phyloP scores from a whole-genome alignment of 1,140 invertebrate genomes.

The Parapsyche elsis region DNA sequence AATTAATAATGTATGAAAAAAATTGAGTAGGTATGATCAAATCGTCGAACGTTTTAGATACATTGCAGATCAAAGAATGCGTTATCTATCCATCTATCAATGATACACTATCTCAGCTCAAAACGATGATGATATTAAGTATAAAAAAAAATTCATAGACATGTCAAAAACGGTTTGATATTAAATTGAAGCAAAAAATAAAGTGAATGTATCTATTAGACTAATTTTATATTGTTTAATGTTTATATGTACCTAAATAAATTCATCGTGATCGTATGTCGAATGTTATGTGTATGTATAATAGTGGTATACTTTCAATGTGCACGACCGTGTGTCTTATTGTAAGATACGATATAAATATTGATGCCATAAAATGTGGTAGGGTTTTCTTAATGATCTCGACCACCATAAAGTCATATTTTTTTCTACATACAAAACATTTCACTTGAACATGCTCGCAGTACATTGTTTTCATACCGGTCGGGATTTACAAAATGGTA shows the following conservation, averaged over 20 bases:
- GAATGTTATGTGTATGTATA: neutral
- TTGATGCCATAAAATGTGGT: constrained; percentile 35
- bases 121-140: neutral
- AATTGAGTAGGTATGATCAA: too few relatives aligned
- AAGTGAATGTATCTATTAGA: neutral
- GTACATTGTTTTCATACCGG: constrained; percentile 41
- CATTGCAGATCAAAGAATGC: constrained; percentile 3
- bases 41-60: too few relatives aligned
- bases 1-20: too few relatives aligned
- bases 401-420: constrained; percentile 22
- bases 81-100: constrained; percentile 6
- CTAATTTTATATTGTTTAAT: too few relatives aligned
- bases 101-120: neutral
- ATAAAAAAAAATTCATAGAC: neutral
- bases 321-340: neutral
- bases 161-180: neutral
- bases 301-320: neutral
- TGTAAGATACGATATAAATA: constrained; percentile 8
- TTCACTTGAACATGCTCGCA: constrained; percentile 27
- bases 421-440: constrained; percentile 32
- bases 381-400: constrained; percentile 32
- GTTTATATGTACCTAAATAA: neutral
- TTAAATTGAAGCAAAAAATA: neutral
- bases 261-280: neutral
- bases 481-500: constrained; percentile 43